phyloP scores from a whole-genome alignment of 2,888 invertebrate genomes.

The Cynaeus angustus region DNA sequence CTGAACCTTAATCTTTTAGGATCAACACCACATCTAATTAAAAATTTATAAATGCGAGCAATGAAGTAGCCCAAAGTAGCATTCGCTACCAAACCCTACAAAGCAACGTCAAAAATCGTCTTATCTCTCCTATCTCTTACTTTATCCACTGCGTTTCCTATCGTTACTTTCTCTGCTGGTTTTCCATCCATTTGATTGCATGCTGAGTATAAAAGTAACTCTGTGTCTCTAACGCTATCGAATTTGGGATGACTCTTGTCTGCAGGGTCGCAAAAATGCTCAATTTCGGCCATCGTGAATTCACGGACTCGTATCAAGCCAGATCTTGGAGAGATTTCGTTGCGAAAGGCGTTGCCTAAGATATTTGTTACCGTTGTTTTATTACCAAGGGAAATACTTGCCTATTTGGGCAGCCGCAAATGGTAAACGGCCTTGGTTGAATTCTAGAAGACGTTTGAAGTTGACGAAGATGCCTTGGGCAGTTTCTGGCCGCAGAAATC shows the following conservation, averaged over 20 bases:
- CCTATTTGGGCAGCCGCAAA: constrained; percentile 99
- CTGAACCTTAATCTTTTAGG: constrained; percentile 91
- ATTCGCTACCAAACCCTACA: constrained; percentile 90
- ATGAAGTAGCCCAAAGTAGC: constrained; percentile 98
- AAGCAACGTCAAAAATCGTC: constrained; percentile 46
- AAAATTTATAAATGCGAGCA: constrained; percentile 93
- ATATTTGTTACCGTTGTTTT: neutral
- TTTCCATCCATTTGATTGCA: constrained; percentile 98
- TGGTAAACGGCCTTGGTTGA: constrained; percentile 96
- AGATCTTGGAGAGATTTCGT: constrained; percentile 99
- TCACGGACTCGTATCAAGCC: constrained; percentile 96
- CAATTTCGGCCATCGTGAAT: constrained; percentile 99
- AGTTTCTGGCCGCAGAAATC: constrained; percentile 97
- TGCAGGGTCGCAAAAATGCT: constrained; percentile 97
- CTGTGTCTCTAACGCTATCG: constrained; percentile 81
- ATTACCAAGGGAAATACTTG: constrained; percentile 55
- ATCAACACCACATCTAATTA: constrained; percentile 92
- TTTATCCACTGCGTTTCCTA: constrained; percentile 91
- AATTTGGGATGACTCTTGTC: constrained; percentile 95
- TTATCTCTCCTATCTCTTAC: constrained; percentile 67
- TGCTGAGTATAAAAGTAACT: constrained; percentile 92
- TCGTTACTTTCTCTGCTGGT: constrained; percentile 82
- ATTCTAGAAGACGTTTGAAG: constrained; percentile 97
- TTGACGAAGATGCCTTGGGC: constrained; percentile 99
- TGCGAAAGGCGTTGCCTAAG: constrained; percentile 92